Evolutionary conservation across 1,140 invertebrate genomes (phyloP), one percentile per base, ranked within the genome.

Genomic region (Tenebrio molitor): DNA sequence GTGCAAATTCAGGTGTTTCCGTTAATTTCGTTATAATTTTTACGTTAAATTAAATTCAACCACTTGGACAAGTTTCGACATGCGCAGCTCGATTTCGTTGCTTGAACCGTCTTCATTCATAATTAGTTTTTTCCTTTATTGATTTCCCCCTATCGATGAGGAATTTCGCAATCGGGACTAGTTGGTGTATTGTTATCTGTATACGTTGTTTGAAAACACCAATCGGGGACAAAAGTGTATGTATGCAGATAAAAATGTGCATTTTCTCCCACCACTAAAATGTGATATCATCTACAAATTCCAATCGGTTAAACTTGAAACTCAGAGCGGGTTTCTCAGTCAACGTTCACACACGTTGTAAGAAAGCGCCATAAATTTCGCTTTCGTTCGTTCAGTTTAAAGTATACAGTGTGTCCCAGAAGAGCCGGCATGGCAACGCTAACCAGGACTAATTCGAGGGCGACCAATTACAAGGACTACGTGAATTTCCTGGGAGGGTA

Each of bases 401-500:
- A 19, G 29, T 66, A 29, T 42, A 44, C 36, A 36, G 19, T 8
- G 64, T 66, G 64, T 66, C 19, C 42, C 34, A 12, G 14, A 36
- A 41, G 4, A 39, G 12, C n/a, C 36, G 7, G 19, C 5, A 29
- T 41, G 21, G 17, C 23, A 0, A 23, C 34, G 8, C 6, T 29
- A 12, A 66, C 64, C 2, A 15, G 36, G 1, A 42, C 64, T 3
- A 41, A 17, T 4, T 44, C 64, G 2, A 19, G 36, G 8, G 10
- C 39, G 1, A 41, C 34, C 5, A 15, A 14, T 4, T 81, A 79
- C 34, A 79, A 77, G 41, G 78, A 79, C 16, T 81, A 81, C 67
- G 74, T 76, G 14, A 75, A 73, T 19, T 81, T 79, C 66, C 58
- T 81, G 46, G 74, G 71, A 8, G 76, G 64, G 39, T 81, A 79